Evolutionary conservation across 2,888 invertebrate species (phyloP), one percentile per base, ranked within the genome.

Genomic region (Drosophila mettleri): DNA sequence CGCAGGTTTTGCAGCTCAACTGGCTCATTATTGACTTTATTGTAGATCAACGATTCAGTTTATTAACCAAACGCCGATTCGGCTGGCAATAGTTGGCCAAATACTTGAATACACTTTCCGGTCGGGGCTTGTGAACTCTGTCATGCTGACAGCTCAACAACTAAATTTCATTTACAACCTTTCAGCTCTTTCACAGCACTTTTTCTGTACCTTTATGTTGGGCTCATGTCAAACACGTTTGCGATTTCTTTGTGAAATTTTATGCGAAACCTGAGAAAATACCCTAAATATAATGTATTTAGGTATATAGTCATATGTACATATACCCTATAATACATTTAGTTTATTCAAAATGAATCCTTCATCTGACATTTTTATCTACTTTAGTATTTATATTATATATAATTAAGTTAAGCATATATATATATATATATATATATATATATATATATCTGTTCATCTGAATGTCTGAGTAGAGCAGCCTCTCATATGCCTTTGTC

Each of bases 1-100:
- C 10, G 41, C 24, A 70, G 74, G 74, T 71, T 59, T 69, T n/a
- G 16, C n/a, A 7, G 29, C 52, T 41, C 33, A 14, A 63, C 22
- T 57, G 55, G 64, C 58, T 59, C 34, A 58, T 59, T 58, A 64
- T 64, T 49, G 63, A 49, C 33, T 36, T 57, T 24, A 20, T 51
- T 51, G 7, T n/a, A 45, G 27, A 39, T 75, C 51, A 41, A 14
- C 41, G 48, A 24, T 52, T 48, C 43, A 61, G 31, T 49, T 31
- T 45, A 52, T 43, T 53, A 22, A 45, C 38, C 34, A 68, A 68
- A 55, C 16, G 12, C 27, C 5, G n/a, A n/a, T 43, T 34, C 14
- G 14, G 34, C n/a, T 12, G 27, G 16, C 45, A 16, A 10, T 45
- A 16, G 9, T 24, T 27, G 16, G 12, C 22, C 22, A 22, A 20